phyloP scores from a whole-genome alignment of 2,113 vertebrate species.

The Tenrec ecaudatus region DNA sequence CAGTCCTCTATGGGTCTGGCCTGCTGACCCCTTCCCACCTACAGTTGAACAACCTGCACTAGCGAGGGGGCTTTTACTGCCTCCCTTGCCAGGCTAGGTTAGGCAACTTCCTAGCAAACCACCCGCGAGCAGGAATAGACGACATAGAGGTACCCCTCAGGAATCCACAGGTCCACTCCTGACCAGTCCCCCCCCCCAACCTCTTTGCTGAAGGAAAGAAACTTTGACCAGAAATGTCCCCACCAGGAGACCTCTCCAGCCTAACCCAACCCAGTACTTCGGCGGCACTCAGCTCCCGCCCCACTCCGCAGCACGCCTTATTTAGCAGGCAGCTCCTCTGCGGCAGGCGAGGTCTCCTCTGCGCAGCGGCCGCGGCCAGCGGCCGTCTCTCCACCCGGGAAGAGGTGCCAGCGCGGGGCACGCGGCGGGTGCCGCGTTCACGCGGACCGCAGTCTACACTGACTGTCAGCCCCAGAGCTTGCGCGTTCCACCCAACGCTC shows the following conservation, averaged over 20 bases:
- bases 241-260: not conserved
- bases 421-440: not conserved
- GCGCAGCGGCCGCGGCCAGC: not conserved
- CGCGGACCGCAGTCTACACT: not conserved
- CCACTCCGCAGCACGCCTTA: constrained; percentile 4
- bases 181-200: constrained; percentile 43
- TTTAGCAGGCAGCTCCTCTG: not conserved
- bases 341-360: not conserved
- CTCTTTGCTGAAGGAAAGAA: not conserved
- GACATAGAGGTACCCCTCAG: constrained; percentile 21
- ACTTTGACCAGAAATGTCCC: not conserved
- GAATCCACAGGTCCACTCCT: constrained; percentile 56
- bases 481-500: not conserved
- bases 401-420: not conserved
- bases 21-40: constrained; percentile 67
- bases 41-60: constrained; percentile 69
- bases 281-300: not conserved
- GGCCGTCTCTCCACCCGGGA: not conserved
- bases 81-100: constrained; percentile 64
- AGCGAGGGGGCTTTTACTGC: constrained; percentile 56
- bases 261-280: constrained; percentile 3
- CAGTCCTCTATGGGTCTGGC: constrained; percentile 48
- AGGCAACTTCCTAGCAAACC: constrained; percentile 66
- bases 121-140: constrained; percentile 38
- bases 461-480: not conserved